These are phyloP conservation scores for Melanotaenia pygmaea DNA, from an alignment of 2,797 vertebrate genomes.

Conservation along the genomic window DNA sequence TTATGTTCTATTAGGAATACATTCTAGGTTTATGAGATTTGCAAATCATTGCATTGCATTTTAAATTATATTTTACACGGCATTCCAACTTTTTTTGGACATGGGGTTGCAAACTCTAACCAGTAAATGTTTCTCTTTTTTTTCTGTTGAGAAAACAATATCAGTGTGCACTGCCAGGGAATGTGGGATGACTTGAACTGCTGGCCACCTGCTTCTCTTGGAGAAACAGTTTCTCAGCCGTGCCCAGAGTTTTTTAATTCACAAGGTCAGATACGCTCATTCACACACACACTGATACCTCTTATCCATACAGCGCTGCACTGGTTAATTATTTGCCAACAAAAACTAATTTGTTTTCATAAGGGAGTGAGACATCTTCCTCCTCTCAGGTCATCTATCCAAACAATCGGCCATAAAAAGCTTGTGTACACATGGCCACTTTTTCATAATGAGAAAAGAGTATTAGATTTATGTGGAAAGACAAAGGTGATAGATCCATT, in stretches of 20 bases:
- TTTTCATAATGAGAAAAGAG: too few relatives aligned
- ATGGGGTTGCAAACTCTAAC: background rate
- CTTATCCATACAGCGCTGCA: constrained; percentile 19
- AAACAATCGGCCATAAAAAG: constrained; percentile 36
- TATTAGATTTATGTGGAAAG: constrained; percentile 9
- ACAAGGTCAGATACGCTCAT: constrained; percentile 78
- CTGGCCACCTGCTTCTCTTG: constrained; percentile 83
- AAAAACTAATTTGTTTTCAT: constrained; percentile 38
- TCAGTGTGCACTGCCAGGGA: constrained; percentile 74
- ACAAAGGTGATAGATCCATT: constrained; percentile 22
- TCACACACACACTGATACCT: background rate
- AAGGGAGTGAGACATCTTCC: constrained; percentile 13
- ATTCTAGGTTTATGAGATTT: too few relatives aligned
- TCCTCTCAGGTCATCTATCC: constrained; percentile 27
- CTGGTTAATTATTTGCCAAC: constrained; percentile 59
- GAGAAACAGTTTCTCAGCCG: constrained; percentile 82
- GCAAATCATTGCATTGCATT: too few relatives aligned
- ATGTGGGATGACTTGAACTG: constrained; percentile 90
- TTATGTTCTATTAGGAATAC: too few relatives aligned
- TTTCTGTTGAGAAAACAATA: constrained; percentile 38
- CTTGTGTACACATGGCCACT: constrained; percentile 42
- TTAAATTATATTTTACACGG: too few relatives aligned
- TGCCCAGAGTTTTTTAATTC: constrained; percentile 85
- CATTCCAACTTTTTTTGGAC: too few relatives aligned
- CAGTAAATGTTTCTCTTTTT: background rate